Percentiles rank a stretch among this genome's conserved stretches.
Conservation (phyloP, 2,797 vertebrate species). For the Melanogrammus aeglefinus region DNA sequence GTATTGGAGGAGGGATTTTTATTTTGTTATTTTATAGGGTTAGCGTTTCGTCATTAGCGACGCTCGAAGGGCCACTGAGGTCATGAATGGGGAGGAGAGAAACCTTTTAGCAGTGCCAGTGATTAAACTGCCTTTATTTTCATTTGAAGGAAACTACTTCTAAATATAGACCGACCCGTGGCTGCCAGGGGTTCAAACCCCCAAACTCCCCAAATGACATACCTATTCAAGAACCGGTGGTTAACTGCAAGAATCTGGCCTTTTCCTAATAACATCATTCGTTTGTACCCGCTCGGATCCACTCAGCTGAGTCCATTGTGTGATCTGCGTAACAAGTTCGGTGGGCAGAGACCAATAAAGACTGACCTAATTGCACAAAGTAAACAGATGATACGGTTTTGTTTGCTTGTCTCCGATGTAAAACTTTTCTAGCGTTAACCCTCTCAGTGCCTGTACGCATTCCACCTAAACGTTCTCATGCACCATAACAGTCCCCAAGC, state of each 20-base stretch:
- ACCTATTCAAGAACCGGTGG: constrained; percentile 62
- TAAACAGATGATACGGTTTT: no score
- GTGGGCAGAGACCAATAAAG: no score
- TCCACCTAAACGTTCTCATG: no score
- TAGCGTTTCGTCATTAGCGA: constrained; percentile 71
- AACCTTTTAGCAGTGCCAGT: constrained; percentile 54
- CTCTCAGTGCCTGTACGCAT: no score
- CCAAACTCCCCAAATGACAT: constrained; percentile 66
- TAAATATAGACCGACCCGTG: constrained; percentile 65
- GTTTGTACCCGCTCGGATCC: constrained; percentile 36
- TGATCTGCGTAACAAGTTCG: no score
- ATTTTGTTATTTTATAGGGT: constrained; percentile 66
- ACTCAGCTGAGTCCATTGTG: no score
- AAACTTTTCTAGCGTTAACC: no score
- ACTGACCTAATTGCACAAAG: no score
- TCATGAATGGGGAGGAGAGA: constrained; percentile 61
- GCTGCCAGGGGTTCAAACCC: constrained; percentile 46
- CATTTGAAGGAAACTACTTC: constrained; percentile 66
- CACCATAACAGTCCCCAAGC: no score
- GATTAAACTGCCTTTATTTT: constrained; percentile 58
- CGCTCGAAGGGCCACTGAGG: constrained; percentile 60
- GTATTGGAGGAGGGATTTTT: constrained; percentile 56
- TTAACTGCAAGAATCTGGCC: constrained; percentile 56
- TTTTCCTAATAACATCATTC: constrained; percentile 54
- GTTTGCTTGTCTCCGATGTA: no score